Evolutionary conservation across 1,140 invertebrate genomes (phyloP).

Genomic region (Lithobius niger): DNA sequence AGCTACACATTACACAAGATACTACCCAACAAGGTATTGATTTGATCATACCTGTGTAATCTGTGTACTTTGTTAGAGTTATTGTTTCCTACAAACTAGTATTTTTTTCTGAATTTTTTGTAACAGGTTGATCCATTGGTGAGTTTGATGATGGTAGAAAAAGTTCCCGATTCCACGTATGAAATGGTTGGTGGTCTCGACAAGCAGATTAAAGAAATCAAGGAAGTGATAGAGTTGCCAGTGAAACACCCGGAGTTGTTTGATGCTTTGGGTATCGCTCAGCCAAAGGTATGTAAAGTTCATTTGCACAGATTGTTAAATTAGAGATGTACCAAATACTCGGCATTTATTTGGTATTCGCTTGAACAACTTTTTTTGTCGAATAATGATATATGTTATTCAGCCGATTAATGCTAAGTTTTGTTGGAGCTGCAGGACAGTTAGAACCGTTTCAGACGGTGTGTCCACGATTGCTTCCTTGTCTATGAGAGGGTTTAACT

Average conservation of each 20-base stretch:
- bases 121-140: slow-evolving; percentile 89
- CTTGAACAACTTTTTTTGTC: slow-evolving; percentile 1
- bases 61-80: not conserved
- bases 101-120: slow-evolving; percentile 11
- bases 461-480: too few species aligned
- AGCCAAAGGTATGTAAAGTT: slow-evolving; percentile 86
- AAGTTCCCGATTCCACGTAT: slow-evolving; percentile 97
- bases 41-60: not conserved
- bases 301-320: too few species aligned
- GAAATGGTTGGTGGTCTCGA: slow-evolving; percentile 99
- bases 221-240: slow-evolving; percentile 98
- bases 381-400: too few species aligned
- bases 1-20: slow-evolving; percentile 99
- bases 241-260: slow-evolving; percentile 99
- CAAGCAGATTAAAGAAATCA: slow-evolving; percentile 99
- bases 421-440: too few species aligned
- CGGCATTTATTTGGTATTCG: not conserved
- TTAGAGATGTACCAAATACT: too few species aligned
- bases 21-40: slow-evolving; percentile 79
- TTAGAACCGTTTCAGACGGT: too few species aligned
- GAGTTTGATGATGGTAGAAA: slow-evolving; percentile 99
- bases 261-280: slow-evolving; percentile 97
- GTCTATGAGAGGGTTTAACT: too few species aligned
- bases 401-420: too few species aligned
- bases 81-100: not conserved